phyloP scores from a whole-genome alignment of 2,797 vertebrate species.

The Okamejei kenojei region DNA sequence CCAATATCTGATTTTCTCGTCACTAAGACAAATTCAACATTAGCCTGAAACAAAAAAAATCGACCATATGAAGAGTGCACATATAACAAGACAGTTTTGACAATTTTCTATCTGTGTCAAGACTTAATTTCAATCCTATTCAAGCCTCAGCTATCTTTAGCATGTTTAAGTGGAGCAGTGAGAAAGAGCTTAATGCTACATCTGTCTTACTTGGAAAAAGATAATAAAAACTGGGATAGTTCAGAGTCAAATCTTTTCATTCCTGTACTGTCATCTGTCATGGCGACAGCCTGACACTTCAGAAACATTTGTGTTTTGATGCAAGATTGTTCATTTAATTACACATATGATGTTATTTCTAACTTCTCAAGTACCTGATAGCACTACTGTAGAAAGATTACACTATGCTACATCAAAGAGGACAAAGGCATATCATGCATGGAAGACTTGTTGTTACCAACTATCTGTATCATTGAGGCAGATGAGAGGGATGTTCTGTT shows the following conservation, averaged over 20 bases:
- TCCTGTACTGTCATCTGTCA: background rate
- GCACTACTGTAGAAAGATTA: background rate
- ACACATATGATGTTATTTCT: background rate
- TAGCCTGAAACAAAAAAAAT: background rate
- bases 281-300: background rate
- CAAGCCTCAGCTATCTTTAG: background rate
- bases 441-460: background rate
- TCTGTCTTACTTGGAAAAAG: background rate
- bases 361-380: background rate
- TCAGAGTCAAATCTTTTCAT: background rate
- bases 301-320: background rate
- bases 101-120: background rate
- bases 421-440: background rate
- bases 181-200: background rate
- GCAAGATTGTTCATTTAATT: background rate
- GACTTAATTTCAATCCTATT: background rate
- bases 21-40: conserved; percentile 31
- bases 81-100: background rate
- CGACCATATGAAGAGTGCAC: background rate
- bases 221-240: background rate
- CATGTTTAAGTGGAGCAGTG: background rate
- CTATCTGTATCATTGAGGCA: background rate
- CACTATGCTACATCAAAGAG: background rate
- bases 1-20: background rate
- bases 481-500: background rate